A percentile compares a stretch with the other conserved stretches of the same genome.
These are phyloP conservation scores for Diloba caeruleocephala DNA, from an alignment of 2,888 invertebrate species.

Conservation along the genomic window DNA sequence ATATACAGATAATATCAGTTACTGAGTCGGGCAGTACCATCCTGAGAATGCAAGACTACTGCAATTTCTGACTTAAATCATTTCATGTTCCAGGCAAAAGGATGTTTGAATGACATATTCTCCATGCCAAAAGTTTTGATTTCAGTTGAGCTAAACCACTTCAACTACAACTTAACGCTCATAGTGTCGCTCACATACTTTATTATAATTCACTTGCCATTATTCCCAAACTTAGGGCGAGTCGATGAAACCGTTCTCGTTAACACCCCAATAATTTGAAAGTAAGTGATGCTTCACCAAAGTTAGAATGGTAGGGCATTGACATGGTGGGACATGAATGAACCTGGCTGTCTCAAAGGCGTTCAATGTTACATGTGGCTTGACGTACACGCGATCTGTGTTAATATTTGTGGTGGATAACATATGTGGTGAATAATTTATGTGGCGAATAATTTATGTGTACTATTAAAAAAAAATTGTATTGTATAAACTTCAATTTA, in stretches of 20 bases:
- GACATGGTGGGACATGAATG: constrained; percentile 29
- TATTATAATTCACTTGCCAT: constrained; percentile 2
- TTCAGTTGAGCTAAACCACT: background rate
- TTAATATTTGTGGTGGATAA: constrained; percentile 1
- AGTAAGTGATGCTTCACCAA: constrained; percentile 6
- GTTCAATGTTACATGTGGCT: constrained; percentile 14
- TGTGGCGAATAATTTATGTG: no score
- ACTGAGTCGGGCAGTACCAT: no score
- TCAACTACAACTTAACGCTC: background rate
- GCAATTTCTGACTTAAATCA: no score
- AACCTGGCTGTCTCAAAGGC: constrained; percentile 12
- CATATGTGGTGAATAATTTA: background rate
- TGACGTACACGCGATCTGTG: constrained; percentile 22
- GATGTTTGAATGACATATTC: no score
- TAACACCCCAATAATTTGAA: constrained; percentile 17
- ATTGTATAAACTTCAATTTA: no score
- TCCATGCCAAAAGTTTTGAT: no score
- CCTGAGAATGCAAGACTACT: no score
- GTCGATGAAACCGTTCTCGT: background rate
- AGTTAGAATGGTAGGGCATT: constrained; percentile 13
- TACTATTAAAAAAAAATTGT: no score
- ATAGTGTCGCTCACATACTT: background rate
- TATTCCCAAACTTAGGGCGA: background rate
- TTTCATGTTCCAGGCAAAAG: no score
- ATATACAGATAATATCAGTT: no score